These are phyloP conservation scores for Ornithoptera alexandrae DNA, from an alignment of 2,888 invertebrate species.

Conservation along the genomic window DNA sequence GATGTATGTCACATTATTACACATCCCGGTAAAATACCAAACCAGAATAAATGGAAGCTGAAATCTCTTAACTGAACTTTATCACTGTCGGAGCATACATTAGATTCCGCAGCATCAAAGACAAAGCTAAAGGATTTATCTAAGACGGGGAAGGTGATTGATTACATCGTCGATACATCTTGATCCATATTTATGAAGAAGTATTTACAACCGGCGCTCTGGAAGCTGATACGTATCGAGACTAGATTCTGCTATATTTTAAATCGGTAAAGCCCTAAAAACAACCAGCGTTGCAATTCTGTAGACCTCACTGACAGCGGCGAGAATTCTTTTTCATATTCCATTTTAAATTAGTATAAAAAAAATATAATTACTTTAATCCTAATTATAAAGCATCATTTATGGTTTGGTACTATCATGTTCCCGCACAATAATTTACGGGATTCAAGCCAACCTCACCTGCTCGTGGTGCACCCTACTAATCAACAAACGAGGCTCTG, in stretches of 20 bases:
- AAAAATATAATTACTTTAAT: not conserved
- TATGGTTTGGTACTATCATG: not conserved
- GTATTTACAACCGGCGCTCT: conserved; percentile 23
- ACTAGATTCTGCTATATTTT: conserved; percentile 65
- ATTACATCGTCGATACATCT: conserved; percentile 27
- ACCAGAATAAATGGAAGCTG: conserved; percentile 36
- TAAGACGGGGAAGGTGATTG: conserved; percentile 32
- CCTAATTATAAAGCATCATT: not conserved
- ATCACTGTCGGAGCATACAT: conserved; percentile 25
- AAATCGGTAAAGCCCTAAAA: conserved; percentile 60
- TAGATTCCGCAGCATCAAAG: conserved; percentile 22
- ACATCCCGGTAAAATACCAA: conserved; percentile 13
- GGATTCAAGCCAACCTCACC: too few relatives aligned
- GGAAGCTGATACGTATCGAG: conserved; percentile 46
- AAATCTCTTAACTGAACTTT: conserved; percentile 15
- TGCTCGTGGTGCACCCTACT: too few relatives aligned
- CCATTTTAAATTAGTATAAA: too few relatives aligned
- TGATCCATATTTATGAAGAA: conserved; percentile 30
- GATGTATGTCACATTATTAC: not conserved
- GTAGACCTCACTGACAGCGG: conserved; percentile 62
- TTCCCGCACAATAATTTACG: too few relatives aligned
- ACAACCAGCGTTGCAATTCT: conserved; percentile 55
- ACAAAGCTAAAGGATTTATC: conserved; percentile 31
- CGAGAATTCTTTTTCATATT: conserved; percentile 20
- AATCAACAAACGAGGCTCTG: too few relatives aligned